Evolutionary conservation across 2,113 vertebrate genomes (phyloP), one percentile per base, ranked within the genome.

Genomic region (Triplophysa siluroides): DNA sequence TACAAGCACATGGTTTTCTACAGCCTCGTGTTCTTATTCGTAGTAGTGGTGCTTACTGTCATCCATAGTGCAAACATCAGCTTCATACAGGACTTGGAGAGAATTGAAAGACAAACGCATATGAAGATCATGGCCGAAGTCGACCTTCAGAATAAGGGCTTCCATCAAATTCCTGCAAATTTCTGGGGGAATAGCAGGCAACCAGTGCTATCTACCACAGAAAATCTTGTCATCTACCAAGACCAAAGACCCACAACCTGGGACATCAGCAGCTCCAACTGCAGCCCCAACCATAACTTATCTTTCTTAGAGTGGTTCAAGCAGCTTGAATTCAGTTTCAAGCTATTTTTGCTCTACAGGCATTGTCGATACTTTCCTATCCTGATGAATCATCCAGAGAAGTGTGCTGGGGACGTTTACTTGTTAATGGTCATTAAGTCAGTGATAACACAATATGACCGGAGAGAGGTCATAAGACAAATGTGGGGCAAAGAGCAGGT

Each of bases 281-380:
- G 29, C 29, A 29, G 29, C 29, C 29, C 29, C 29, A 29, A 29
- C 4, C 29, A 29, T 29, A 29, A 29, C 29, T 29, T 29, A 3
- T 4, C 29, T 29, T 29, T 4, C 4, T 29, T 29, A 29, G 29
- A 29, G 29, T 29, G 29, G 29, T 29, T 29, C 4, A 4, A 29
- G 29, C 80, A 88, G 9, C 85, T 99, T 79, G 96, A 95, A 84
- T 86, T 86, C 1, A 95, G 94, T 78, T 99, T 97, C 88, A 91
- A 93, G 86, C 94, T 97, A 90, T 99, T 98, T 38, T 79, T 99
- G 56, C 89, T 94, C 10, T 99, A 99, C 47, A 93, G 95, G 5
- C 97, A 99, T 86, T 99, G 98, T 79, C 91, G 96, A 0, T 96
- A 94, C 86, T 99, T 99, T 76, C 97, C 97, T 2, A 95, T 99